A percentile compares a stretch with the other conserved stretches of the same genome.
phyloP scores from a whole-genome alignment of 2,113 vertebrate genomes.

The Grammatotria lemairii region DNA sequence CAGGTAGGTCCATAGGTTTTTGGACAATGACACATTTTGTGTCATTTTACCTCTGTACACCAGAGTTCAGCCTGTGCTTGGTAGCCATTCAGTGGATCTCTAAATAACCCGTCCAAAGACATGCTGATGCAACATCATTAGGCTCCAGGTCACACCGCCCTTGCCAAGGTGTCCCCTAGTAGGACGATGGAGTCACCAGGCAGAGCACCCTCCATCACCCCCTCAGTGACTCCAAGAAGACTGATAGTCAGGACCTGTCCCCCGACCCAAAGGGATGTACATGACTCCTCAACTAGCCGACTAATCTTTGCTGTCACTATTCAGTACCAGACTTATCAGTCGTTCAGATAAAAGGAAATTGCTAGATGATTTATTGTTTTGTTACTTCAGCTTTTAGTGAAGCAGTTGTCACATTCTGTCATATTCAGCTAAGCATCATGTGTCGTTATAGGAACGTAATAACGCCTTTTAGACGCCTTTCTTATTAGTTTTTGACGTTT shows the following conservation, averaged over 20 bases:
- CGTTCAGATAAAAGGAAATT: not conserved
- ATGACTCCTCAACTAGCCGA: not conserved
- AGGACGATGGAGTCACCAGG: not conserved
- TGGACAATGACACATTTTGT: not conserved
- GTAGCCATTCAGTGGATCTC: not conserved
- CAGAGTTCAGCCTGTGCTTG: not conserved
- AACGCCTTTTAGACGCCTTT: not conserved
- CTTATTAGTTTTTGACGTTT: accelerated
- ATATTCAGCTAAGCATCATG: not conserved
- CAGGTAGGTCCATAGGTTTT: not conserved
- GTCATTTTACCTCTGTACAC: too few relatives aligned
- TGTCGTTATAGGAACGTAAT: not conserved
- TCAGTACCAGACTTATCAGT: not conserved
- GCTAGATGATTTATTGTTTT: not conserved
- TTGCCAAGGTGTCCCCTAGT: not conserved
- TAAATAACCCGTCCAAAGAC: not conserved
- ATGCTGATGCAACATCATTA: not conserved
- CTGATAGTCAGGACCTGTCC: not conserved
- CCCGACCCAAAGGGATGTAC: accelerated
- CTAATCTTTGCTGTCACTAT: not conserved
- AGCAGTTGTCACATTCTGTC: not conserved
- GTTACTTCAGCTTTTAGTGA: not conserved
- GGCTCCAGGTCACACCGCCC: not conserved
- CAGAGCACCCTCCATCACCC: not conserved
- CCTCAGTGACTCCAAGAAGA: not conserved